Percentiles rank a stretch among this genome's conserved stretches.
Evolutionary conservation across 2,888 invertebrate genomes (phyloP).

Genomic region (Tholera decimalis): DNA sequence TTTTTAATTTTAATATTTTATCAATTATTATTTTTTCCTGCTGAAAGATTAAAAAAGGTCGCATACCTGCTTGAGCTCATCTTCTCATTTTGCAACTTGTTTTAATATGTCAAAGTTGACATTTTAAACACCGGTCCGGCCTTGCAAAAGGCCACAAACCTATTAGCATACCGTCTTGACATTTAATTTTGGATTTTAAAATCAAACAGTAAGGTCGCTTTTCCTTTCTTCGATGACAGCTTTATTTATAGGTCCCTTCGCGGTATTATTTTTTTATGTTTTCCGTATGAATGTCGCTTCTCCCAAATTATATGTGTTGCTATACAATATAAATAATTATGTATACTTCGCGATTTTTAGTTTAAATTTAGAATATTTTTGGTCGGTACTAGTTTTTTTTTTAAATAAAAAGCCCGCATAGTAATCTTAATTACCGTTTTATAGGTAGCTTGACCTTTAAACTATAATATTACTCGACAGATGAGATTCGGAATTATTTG

Average conservation of each 20-base stretch:
- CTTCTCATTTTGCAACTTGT: constrained; percentile 72
- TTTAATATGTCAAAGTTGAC: constrained; percentile 83
- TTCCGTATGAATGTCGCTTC: constrained; percentile 26
- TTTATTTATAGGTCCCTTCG: constrained; percentile 1
- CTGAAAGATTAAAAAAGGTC: constrained; percentile 28
- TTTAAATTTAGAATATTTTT: constrained; percentile 2
- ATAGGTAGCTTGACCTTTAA: constrained; percentile 2
- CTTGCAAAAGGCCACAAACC: constrained; percentile 75
- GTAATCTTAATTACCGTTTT: background rate
- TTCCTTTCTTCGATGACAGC: constrained; percentile 33
- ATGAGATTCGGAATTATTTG: background rate
- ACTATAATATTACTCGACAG: background rate
- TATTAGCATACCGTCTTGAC: constrained; percentile 61
- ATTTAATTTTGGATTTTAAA: constrained; percentile 57
- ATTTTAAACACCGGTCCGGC: constrained; percentile 68
- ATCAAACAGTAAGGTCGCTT: constrained; percentile 35
- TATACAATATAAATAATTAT: constrained; percentile 10
- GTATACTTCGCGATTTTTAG: background rate
- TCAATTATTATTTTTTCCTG: constrained; percentile 26
- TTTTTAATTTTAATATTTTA: constrained; percentile 14
- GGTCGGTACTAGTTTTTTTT: too few species aligned
- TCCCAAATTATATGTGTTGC: constrained; percentile 20
- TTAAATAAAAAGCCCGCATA: background rate
- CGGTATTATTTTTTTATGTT: constrained; percentile 9
- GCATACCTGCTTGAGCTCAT: constrained; percentile 58